Conservation (phyloP, 30 jellyfish, hydroid and myxozoan genomes). For the Nemopilema nomurai region DNA sequence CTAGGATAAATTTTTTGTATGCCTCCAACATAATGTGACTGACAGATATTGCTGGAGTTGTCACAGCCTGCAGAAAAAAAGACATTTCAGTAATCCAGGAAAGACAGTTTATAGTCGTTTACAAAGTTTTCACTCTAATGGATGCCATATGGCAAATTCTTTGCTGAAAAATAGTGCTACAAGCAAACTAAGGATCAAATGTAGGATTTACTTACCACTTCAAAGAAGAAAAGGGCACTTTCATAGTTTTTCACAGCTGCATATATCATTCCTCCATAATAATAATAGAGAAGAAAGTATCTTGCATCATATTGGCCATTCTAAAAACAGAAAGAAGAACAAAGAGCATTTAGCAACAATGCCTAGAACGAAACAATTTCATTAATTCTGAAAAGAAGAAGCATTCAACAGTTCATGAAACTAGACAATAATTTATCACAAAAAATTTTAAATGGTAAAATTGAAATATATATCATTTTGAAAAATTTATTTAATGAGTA, state of each 20-base stretch:
- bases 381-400: neutral
- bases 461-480: too few species aligned
- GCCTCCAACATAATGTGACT: conserved; percentile 96
- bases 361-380: neutral
- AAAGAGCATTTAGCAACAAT: neutral
- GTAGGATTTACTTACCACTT: conserved; percentile 69
- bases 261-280: conserved; percentile 91
- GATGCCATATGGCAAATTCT: too few species aligned
- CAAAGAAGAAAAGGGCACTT: conserved; percentile 87
- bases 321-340: neutral
- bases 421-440: neutral
- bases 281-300: conserved; percentile 72
- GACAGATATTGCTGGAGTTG: conserved; percentile 95
- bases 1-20: conserved; percentile 78
- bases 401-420: neutral
- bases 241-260: conserved; percentile 84
- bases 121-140: too few species aligned
- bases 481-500: neutral
- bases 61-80: conserved; percentile 71
- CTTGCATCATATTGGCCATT: conserved; percentile 62
- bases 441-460: neutral
- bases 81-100: neutral
- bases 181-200: neutral
- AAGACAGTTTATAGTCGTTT: too few species aligned
- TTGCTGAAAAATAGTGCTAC: too few species aligned